phyloP scores from a whole-genome alignment of 2,888 invertebrate species.

The Mayetiola destructor region DNA sequence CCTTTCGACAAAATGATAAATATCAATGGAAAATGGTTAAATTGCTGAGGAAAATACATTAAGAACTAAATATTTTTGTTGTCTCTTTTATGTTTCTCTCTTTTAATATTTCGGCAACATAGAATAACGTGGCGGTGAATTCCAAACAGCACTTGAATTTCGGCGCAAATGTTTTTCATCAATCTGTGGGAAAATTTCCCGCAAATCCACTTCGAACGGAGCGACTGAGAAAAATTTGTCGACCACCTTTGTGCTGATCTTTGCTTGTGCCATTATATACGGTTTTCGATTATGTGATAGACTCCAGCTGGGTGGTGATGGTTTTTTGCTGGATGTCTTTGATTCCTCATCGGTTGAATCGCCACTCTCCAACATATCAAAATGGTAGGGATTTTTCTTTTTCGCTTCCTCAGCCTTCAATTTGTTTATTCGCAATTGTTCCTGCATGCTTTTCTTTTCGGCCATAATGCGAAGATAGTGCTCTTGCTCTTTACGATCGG shows the following conservation, averaged over 20 bases:
- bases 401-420: constrained; percentile 15
- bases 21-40: too few species aligned
- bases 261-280: constrained; percentile 37
- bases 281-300: constrained; percentile 30
- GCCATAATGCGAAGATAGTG: neutral
- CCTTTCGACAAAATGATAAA: too few species aligned
- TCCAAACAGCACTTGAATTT: constrained; percentile 62
- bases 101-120: constrained; percentile 37
- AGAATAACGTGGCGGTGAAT: constrained; percentile 51
- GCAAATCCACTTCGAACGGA: constrained; percentile 48
- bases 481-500: constrained; percentile 1
- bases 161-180: constrained; percentile 49
- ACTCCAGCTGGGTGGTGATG: constrained; percentile 35
- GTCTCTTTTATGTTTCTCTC: too few species aligned
- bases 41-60: too few species aligned
- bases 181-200: constrained; percentile 51
- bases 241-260: constrained; percentile 33
- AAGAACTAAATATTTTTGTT: too few species aligned
- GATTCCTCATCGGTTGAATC: constrained; percentile 36
- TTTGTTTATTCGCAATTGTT: constrained; percentile 16
- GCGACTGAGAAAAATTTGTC: constrained; percentile 47
- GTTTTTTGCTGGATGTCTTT: constrained; percentile 27
- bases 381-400: constrained; percentile 24
- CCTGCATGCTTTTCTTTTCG: constrained; percentile 13
- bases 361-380: constrained; percentile 34